Evolutionary conservation across 1,140 invertebrate genomes (phyloP), one percentile per base, ranked within the genome.

Genomic region (Aricia agestis): DNA sequence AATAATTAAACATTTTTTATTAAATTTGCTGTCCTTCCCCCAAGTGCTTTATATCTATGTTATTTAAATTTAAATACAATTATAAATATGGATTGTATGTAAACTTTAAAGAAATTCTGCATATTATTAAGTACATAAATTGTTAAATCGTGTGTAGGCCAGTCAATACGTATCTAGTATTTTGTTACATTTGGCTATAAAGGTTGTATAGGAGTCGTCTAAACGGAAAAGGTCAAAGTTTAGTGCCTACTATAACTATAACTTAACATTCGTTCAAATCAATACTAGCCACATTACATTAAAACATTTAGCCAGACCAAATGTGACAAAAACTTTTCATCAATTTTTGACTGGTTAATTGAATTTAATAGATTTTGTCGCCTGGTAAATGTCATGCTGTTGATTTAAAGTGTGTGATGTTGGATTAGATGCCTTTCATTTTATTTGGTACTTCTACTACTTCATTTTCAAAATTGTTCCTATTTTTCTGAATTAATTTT

Each of bases 11-110:
- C 85, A 83, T 90, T 92, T 92, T 92, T 92, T 90, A 92, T 92
- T 92, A 86, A 91, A 92, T 92, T 92, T 92, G 92, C 92, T 92
- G 90, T 92, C 92, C 90, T 92, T 92, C 87, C 92, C 90, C 90
- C 85, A 92, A 92, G 91, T 92, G 92, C 92, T 92, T 92, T 92
- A 92, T 92, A 92, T 86, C 84, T 88, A 88, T 86, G 91, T 92
- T 90, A 91, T 91, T 92, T 91, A 89, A 86, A 90, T 87, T 87
- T 84, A 89, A 89, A 89, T 90, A 90, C 87, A 87, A 89, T 87
- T 89, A 88, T 86, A 85, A 87, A 84, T 84, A 87, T 84, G 82
- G 82, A 90, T 87, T 89, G 81, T 89, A 89, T 87, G 87, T 89
- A 85, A 90, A 85, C 83, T 87, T 88, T 86, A 80, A 89, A 84